A percentile compares a stretch with the other conserved stretches of the same genome.
These are phyloP conservation scores for Ochropleura plecta DNA, from an alignment of 2,888 invertebrate genomes.

Conservation along the genomic window DNA sequence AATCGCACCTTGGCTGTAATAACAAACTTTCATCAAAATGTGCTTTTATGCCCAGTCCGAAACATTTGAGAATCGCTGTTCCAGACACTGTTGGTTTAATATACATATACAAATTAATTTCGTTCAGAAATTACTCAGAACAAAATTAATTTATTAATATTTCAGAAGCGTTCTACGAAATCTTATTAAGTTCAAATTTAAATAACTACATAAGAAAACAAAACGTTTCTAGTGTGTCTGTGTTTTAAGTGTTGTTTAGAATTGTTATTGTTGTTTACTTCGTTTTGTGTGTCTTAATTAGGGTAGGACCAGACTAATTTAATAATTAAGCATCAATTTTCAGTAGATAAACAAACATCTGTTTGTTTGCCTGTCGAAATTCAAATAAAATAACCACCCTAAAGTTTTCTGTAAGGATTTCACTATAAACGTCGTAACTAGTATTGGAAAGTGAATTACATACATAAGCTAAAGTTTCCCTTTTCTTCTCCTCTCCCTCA, in stretches of 20 bases:
- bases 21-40: not conserved
- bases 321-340: not conserved
- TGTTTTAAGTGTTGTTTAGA: constrained; percentile 14
- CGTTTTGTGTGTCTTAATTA: constrained; percentile 19
- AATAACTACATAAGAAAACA: constrained; percentile 28
- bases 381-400: not conserved
- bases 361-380: not conserved
- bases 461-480: not conserved
- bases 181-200: constrained; percentile 17
- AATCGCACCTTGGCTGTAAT: not conserved
- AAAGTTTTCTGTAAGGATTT: not conserved
- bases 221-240: constrained; percentile 25
- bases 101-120: constrained; percentile 41
- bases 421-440: not conserved
- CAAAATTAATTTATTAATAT: constrained; percentile 49
- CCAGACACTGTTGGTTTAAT: constrained; percentile 28
- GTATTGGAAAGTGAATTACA: not conserved
- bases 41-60: not conserved
- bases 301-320: constrained; percentile 2
- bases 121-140: not conserved
- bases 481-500: too few species aligned
- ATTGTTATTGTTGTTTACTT: constrained; percentile 18
- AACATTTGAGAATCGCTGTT: constrained; percentile 13
- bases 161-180: constrained; percentile 23
- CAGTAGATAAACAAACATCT: not conserved